These are phyloP conservation scores for Coremacera marginata DNA, from an alignment of 2,888 invertebrate species.

Conservation along the genomic window DNA sequence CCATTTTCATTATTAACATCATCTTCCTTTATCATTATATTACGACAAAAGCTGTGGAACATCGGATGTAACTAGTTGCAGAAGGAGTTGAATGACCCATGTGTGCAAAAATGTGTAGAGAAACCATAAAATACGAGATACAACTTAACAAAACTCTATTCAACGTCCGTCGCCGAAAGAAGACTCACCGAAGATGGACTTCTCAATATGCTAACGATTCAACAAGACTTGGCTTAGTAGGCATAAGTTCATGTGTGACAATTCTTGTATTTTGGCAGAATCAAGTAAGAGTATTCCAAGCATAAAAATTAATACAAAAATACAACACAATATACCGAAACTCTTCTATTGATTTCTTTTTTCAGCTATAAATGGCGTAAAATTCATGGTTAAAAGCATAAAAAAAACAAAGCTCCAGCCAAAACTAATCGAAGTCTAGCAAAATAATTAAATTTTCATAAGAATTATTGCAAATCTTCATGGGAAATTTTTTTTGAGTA, in stretches of 20 bases:
- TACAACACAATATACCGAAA: too few relatives aligned
- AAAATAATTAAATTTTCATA: too few relatives aligned
- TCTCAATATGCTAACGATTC: not conserved
- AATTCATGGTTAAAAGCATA: too few relatives aligned
- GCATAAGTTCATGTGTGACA: slow-evolving; percentile 21
- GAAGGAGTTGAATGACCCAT: slow-evolving; percentile 64
- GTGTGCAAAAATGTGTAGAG: slow-evolving; percentile 64
- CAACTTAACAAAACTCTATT: slow-evolving; percentile 8
- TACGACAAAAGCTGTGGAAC: slow-evolving; percentile 36
- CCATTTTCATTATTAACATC: not conserved
- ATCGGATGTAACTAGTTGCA: not conserved
- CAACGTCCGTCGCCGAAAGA: not conserved
- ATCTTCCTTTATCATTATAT: not conserved
- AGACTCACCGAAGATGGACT: too few relatives aligned
- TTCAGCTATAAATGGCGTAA: too few relatives aligned
- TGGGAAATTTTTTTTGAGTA: too few relatives aligned
- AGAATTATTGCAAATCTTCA: too few relatives aligned
- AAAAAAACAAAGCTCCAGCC: too few relatives aligned
- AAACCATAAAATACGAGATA: slow-evolving; percentile 64
- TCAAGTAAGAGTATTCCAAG: not conserved
- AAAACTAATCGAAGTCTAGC: too few relatives aligned
- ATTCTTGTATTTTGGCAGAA: slow-evolving; percentile 1
- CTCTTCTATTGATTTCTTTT: too few relatives aligned
- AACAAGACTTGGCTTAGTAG: slow-evolving; percentile 2
- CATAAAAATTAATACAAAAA: too few relatives aligned